Evolutionary conservation across 2,888 invertebrate species (phyloP), one percentile per base, ranked within the genome.

Genomic region (Napeogenes inachia): DNA sequence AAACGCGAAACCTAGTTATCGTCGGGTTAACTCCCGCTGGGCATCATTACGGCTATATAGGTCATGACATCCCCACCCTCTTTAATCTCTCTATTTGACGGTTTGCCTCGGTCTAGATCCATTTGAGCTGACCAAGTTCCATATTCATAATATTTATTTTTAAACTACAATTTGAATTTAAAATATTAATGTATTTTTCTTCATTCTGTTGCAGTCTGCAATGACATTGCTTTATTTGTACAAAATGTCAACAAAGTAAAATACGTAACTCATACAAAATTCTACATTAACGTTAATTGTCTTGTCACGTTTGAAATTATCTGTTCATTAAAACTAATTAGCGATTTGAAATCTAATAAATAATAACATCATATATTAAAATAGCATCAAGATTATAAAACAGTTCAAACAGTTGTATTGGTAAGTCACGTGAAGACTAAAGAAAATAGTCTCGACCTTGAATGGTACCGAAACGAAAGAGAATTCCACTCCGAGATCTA

Each of bases 11-110:
- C 60, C 46, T 57, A 56, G 60, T 60, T 57, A 47, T 57, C 63
- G 21, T 46, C 54, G 38, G 53, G 53, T 45, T 45, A 56, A 32
- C 61, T 69, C 70, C 70, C 71, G 60, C 56, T 62, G 70, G 69
- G 70, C 68, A 66, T 71, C 72, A 71, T 73, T 73, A 71, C 68
- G 54, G 69, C 57, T 74, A 72, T 71, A 63, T 76, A 66, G 76
- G 76, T 76, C 76, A 70, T 67, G 73, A 70, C 73, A 73, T 70
- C 65, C 60, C 66, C 59, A 64, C 66, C 68, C 66, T 61, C 64
- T 69, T 21, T 61, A 64, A 62, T 60, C 64, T 66, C 64, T 66
- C 56, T 55, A 60, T 66, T 63, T 69, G 67, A 68, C 62, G 67
- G 61, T 66, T 64, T 63, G 62, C 65, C 68, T 68, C 62, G 55